Conservation (phyloP, 2,113 vertebrate species). For the Laterallus jamaicensis region DNA sequence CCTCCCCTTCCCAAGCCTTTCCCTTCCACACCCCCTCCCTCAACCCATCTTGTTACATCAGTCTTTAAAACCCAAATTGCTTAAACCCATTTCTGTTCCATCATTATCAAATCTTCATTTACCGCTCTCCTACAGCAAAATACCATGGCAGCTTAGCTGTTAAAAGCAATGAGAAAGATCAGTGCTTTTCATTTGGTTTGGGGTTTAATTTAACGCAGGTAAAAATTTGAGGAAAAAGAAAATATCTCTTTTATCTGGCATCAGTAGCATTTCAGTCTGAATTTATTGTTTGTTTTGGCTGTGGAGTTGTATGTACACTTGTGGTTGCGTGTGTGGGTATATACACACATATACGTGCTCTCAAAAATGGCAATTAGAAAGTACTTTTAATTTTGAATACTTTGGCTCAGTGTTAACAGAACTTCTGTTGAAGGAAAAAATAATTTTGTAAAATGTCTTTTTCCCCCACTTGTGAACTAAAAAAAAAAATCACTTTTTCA, state of each 20-base stretch:
- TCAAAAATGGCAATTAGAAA: neutral
- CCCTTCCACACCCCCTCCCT: neutral
- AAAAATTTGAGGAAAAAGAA: neutral
- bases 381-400: neutral
- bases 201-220: neutral
- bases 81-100: constrained; percentile 31
- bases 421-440: neutral
- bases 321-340: constrained; percentile 36
- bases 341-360: constrained; percentile 50
- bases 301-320: constrained; percentile 2
- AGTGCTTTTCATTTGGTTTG: neutral
- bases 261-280: constrained; percentile 2
- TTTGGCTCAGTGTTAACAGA: neutral
- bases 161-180: neutral
- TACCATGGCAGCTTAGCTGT: neutral
- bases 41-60: constrained; percentile 67
- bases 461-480: neutral
- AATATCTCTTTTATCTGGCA: neutral
- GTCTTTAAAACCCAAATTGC: constrained; percentile 40
- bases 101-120: constrained; percentile 50
- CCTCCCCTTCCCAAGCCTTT: constrained; percentile 44
- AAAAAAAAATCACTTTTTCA: neutral
- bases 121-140: neutral
- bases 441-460: neutral
- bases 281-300: constrained; percentile 12